phyloP scores from a whole-genome alignment of 2,888 invertebrate genomes.

The Dinocampus coccinellae region DNA sequence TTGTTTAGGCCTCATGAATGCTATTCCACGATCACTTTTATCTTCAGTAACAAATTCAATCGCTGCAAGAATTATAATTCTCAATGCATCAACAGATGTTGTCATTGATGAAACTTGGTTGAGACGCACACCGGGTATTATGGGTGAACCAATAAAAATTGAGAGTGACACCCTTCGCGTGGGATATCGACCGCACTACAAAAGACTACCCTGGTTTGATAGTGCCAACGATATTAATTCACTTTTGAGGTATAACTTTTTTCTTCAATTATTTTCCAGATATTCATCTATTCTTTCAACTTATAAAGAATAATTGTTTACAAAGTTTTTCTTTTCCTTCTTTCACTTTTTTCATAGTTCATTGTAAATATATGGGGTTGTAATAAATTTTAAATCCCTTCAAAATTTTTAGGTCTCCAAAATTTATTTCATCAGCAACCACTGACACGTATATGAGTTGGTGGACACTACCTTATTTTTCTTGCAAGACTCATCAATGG shows the following conservation, averaged over 20 bases:
- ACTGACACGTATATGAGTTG: conserved; percentile 78
- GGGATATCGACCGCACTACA: conserved; percentile 77
- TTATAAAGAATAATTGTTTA: neutral
- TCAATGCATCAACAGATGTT: conserved; percentile 75
- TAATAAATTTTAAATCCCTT: conserved; percentile 5
- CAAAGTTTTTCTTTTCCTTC: neutral
- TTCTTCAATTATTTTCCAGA: neutral
- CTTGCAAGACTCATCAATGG: conserved; percentile 85
- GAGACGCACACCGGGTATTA: conserved; percentile 70
- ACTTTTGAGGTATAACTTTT: conserved; percentile 70
- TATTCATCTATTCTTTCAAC: neutral
- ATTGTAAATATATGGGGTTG: conserved; percentile 1
- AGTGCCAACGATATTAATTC: conserved; percentile 76
- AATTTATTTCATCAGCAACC: conserved; percentile 78
- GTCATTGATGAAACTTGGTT: conserved; percentile 75
- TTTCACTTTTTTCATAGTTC: neutral
- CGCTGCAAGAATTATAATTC: conserved; percentile 74
- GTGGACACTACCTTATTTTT: conserved; percentile 93
- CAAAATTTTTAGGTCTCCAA: conserved; percentile 71
- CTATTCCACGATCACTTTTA: conserved; percentile 80
- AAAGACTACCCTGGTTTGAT: conserved; percentile 82
- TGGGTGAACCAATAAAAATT: conserved; percentile 69
- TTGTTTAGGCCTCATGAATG: conserved; percentile 78
- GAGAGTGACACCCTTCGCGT: conserved; percentile 71
- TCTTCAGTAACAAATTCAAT: conserved; percentile 74